Base-by-base conservation (phyloP, 2,113 vertebrate species). In the Rhinopithecus roxellana region DNA sequence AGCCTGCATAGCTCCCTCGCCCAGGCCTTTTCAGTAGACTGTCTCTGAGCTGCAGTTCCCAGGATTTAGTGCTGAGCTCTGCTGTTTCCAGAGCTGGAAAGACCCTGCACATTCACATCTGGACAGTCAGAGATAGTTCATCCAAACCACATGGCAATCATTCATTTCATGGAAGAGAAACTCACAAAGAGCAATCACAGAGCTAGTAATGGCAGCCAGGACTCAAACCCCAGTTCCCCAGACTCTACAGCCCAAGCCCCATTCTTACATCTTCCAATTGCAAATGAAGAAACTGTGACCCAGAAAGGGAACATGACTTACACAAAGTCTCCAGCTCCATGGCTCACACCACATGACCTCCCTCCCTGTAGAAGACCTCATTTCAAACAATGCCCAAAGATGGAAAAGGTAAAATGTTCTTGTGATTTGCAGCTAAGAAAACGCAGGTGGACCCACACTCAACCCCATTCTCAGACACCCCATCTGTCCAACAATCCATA, bases 1-100 rank as follows among this genome's bases (percentile, higher is more conserved):
- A 50, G 45, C 40, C 48, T 0, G 0, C 45, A 17, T 1, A 10
- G 45, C 16, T 12, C 17, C 52, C 61, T 38, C 0, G 1, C 40
- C 32, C 22, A 17, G 77, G 75, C 43, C 74, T 32, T 43, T 50
- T 83, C 40, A 13, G 20, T 18, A 57, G n/a, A 43, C n/a, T 1
- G 5, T 57, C 22, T 59, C 61, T 8, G 50, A 90, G 57, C 40
- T 32, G 57, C 18, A 69, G 1, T 45, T 64, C 45, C 10, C n/a
- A 57, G 50, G 6, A 17, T 5, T 22, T 6, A 52, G 74, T 1
- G 14, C 17, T 1, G 32, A 50, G 52, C 13, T 27, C 38, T 40
- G 55, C 12, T 22, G 10, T 23, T 93, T 69, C 59, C 79, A 81
- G 64, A 32, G 50, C 38, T 25, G 38, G 27, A 89, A 18, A 17